A percentile compares a stretch with the other conserved stretches of the same genome.
Evolutionary conservation across 2,113 vertebrate species (phyloP).

Genomic region (Thunnus maccoyii): DNA sequence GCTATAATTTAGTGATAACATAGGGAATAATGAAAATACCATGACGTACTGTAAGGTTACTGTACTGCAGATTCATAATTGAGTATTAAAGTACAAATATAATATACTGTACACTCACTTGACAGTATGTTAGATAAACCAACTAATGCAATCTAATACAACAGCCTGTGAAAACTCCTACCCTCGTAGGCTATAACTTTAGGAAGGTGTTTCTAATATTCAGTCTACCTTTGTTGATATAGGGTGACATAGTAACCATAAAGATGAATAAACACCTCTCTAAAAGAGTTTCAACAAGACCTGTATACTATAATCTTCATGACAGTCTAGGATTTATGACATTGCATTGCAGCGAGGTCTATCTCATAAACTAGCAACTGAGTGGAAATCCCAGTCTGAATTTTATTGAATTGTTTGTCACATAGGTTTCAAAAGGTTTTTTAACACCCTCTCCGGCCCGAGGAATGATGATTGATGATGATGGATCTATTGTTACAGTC

Average conservation of each 20-base stretch:
- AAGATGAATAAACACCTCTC: too few species aligned
- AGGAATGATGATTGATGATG: slow-evolving; percentile 72
- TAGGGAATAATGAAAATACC: too few species aligned
- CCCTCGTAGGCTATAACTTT: neutral
- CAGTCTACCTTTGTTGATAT: too few species aligned
- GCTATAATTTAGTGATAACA: too few species aligned
- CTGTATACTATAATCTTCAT: neutral
- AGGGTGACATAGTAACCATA: too few species aligned
- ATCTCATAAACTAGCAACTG: neutral
- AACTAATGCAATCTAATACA: too few species aligned
- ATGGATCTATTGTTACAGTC: slow-evolving; percentile 68
- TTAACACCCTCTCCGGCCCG: slow-evolving; percentile 1
- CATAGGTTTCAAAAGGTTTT: slow-evolving; percentile 14
- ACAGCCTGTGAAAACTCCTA: too few species aligned
- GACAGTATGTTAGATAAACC: too few species aligned
- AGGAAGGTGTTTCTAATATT: neutral
- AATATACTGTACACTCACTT: too few species aligned
- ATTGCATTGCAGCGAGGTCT: neutral
- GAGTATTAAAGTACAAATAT: too few species aligned
- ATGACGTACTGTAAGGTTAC: too few species aligned
- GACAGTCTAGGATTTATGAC: neutral
- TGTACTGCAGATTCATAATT: too few species aligned
- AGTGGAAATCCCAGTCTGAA: neutral
- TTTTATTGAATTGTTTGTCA: slow-evolving; percentile 23
- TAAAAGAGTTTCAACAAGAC: neutral